Percentiles rank a stretch among this genome's conserved stretches.
These are phyloP conservation scores for Troides aeacus DNA, from an alignment of 2,888 invertebrate genomes.

Conservation along the genomic window DNA sequence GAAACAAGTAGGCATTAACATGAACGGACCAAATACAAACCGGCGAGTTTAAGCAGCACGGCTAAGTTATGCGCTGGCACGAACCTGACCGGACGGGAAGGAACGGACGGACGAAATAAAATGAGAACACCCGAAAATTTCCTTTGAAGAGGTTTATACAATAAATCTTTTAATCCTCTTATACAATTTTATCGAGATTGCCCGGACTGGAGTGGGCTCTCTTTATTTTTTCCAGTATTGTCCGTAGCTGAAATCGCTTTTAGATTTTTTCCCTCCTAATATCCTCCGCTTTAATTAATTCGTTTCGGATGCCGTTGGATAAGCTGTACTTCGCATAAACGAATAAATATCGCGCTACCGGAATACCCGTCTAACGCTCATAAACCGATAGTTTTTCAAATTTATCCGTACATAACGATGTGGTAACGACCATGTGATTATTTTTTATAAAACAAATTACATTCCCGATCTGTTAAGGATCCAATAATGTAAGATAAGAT, in stretches of 20 bases:
- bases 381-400: background rate
- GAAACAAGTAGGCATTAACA: constrained; percentile 54
- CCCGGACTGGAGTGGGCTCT: constrained; percentile 45
- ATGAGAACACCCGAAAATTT: constrained; percentile 68
- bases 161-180: constrained; percentile 78
- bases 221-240: constrained; percentile 38
- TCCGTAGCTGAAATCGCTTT: constrained; percentile 30
- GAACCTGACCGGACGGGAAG: constrained; percentile 54
- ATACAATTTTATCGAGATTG: constrained; percentile 76
- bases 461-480: constrained; percentile 35
- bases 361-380: no score
- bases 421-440: background rate
- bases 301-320: constrained; percentile 6
- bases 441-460: constrained; percentile 11
- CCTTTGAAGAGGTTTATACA: constrained; percentile 69
- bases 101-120: constrained; percentile 67
- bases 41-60: constrained; percentile 46
- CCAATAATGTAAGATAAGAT: constrained; percentile 40
- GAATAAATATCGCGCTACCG: no score
- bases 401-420: background rate
- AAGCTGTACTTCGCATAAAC: constrained; percentile 26
- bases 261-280: constrained; percentile 15
- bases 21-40: constrained; percentile 56
- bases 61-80: constrained; percentile 60
- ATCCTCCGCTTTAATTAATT: constrained; percentile 15